Percentiles rank a stretch among this genome's conserved stretches.
Conservation (phyloP, 2,888 invertebrate species). For the Hoplodrina blanda region DNA sequence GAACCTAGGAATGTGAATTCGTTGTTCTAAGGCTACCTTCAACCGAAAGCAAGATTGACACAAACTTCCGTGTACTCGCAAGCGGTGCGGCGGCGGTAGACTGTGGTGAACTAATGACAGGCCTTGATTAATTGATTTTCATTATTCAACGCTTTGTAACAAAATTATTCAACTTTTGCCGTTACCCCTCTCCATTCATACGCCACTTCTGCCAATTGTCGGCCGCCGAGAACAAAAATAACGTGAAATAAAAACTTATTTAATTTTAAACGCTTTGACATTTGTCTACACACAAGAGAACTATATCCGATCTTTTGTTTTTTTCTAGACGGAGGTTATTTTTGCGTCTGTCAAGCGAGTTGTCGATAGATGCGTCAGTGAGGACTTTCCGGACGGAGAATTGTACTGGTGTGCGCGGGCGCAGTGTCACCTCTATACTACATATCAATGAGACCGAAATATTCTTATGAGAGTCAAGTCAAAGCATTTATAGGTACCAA, state of each 20-base stretch:
- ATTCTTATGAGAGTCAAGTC: too few species aligned
- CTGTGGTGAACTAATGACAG: conserved; percentile 20
- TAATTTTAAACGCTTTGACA: conserved; percentile 77
- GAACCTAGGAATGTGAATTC: neutral
- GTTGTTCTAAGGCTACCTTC: neutral
- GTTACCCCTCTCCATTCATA: conserved; percentile 43
- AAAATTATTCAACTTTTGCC: conserved; percentile 9
- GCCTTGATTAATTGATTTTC: conserved; percentile 37
- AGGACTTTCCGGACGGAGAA: conserved; percentile 72
- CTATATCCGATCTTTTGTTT: conserved; percentile 81
- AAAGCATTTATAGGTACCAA: too few species aligned
- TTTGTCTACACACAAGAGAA: conserved; percentile 77
- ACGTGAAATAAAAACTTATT: conserved; percentile 64
- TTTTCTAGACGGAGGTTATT: conserved; percentile 76
- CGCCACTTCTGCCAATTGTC: conserved; percentile 20
- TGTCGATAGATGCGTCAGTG: conserved; percentile 80
- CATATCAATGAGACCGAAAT: conserved; percentile 23
- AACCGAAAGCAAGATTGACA: neutral
- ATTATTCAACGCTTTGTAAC: conserved; percentile 32
- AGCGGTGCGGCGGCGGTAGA: neutral
- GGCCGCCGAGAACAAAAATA: conserved; percentile 58
- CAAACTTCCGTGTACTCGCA: neutral
- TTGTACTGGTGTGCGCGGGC: conserved; percentile 40
- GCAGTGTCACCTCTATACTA: conserved; percentile 37
- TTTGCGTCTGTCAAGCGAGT: conserved; percentile 73